A percentile compares a stretch with the other conserved stretches of the same genome.
Evolutionary conservation across 2,888 invertebrate species (phyloP).

Genomic region (Choreutis nemorana): DNA sequence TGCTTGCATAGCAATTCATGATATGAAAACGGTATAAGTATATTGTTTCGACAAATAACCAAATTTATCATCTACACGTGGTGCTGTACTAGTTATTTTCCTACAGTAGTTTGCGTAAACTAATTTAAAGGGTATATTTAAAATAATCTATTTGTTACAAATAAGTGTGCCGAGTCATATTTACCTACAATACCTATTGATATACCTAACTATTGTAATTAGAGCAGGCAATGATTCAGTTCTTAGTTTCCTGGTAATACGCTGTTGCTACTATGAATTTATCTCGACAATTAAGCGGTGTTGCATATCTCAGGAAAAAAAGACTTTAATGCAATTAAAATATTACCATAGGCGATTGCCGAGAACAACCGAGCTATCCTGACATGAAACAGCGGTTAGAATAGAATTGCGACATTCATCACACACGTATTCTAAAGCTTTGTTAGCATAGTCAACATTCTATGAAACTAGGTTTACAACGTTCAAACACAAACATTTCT

Average conservation of each 20-base stretch:
- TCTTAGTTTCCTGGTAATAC: conserved; percentile 29
- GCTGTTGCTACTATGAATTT: conserved; percentile 21
- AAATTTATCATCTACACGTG: conserved; percentile 13
- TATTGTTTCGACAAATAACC: not conserved
- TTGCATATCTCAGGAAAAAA: conserved; percentile 8
- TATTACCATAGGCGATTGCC: conserved; percentile 5
- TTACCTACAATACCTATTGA: conserved; percentile 12
- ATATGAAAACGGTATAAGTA: too few species aligned
- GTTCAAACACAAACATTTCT: conserved; percentile 49
- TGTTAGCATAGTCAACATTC: conserved; percentile 15
- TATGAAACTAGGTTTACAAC: conserved; percentile 55
- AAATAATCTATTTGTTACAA: conserved; percentile 20
- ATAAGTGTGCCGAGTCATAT: conserved; percentile 5
- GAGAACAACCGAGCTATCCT: too few species aligned
- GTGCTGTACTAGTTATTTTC: conserved; percentile 11
- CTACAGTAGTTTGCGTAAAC: conserved; percentile 10
- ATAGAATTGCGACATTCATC: not conserved
- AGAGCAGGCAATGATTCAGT: conserved; percentile 24
- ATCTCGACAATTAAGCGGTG: conserved; percentile 18
- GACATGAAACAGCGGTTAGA: not conserved
- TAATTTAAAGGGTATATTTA: conserved; percentile 10
- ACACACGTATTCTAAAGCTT: not conserved
- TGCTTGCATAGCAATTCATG: too few species aligned
- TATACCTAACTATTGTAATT: conserved; percentile 18
- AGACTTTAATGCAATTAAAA: conserved; percentile 10